phyloP scores from a whole-genome alignment of 2,888 invertebrate species.

The Biston stratarius region DNA sequence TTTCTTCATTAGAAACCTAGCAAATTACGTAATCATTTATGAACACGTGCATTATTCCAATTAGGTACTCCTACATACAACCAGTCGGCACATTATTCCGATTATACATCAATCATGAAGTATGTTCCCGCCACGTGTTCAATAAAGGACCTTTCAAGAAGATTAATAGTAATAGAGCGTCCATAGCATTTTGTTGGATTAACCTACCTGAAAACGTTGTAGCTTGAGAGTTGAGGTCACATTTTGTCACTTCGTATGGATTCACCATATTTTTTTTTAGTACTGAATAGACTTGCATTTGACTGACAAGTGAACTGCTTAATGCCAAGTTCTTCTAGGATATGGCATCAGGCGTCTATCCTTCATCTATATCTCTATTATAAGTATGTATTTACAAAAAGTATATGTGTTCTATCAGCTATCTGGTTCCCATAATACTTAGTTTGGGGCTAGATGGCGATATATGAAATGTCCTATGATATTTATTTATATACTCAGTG shows the following conservation, averaged over 20 bases:
- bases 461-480: too few relatives aligned
- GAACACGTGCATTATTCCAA: neutral
- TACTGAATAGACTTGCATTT: too few relatives aligned
- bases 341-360: too few relatives aligned
- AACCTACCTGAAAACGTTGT: conserved; percentile 40
- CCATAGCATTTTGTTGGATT: conserved; percentile 50
- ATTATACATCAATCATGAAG: conserved; percentile 43
- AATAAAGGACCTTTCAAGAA: conserved; percentile 52
- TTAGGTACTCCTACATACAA: neutral
- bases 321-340: too few relatives aligned
- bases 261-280: neutral
- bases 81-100: conserved; percentile 33
- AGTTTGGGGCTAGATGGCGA: too few relatives aligned
- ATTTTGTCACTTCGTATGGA: neutral
- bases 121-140: conserved; percentile 34
- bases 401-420: too few relatives aligned
- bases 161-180: conserved; percentile 52
- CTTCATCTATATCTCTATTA: too few relatives aligned
- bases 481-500: too few relatives aligned
- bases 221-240: neutral
- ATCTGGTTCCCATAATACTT: too few relatives aligned
- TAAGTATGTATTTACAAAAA: too few relatives aligned
- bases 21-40: neutral
- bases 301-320: too few relatives aligned
- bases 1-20: neutral